Evolutionary conservation across 2,797 vertebrate species (phyloP).

Genomic region (Chloroceryle amazona): DNA sequence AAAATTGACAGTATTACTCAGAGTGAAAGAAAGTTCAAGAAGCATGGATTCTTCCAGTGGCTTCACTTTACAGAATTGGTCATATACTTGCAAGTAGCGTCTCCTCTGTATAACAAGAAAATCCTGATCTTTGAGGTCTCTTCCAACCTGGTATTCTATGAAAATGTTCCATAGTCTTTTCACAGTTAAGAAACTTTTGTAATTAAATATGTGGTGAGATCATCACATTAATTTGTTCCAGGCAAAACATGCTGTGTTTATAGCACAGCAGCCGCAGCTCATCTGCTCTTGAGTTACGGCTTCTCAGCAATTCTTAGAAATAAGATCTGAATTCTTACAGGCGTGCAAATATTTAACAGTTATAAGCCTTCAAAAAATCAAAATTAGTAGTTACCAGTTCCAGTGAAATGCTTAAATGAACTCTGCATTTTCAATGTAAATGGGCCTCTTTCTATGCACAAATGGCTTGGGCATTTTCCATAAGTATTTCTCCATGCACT

Average conservation of each 20-base stretch:
- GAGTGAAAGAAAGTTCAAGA: background rate
- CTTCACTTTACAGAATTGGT: background rate
- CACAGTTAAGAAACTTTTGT: background rate
- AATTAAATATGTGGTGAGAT: conserved; percentile 18
- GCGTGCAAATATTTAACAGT: background rate
- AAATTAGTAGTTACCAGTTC: background rate
- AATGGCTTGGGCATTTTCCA: background rate
- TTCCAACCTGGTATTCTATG: background rate
- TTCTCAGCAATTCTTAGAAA: conserved; percentile 14
- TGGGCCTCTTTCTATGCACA: background rate
- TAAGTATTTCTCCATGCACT: background rate
- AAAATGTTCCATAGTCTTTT: background rate
- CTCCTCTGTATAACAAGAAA: background rate
- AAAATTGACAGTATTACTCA: background rate
- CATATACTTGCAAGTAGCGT: background rate
- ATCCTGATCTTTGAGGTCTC: background rate
- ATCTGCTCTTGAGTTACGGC: conserved; percentile 46
- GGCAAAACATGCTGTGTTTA: background rate
- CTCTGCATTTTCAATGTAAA: background rate
- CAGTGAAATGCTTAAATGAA: background rate
- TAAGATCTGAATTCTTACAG: conserved; percentile 30
- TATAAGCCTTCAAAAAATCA: conserved; percentile 1
- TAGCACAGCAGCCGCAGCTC: background rate
- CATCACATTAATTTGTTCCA: conserved; percentile 21
- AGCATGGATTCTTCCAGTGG: background rate